A percentile compares a stretch with the other conserved stretches of the same genome.
Evolutionary conservation across 2,113 vertebrate species (phyloP).

Genomic region (Melanerpes formicivorus): DNA sequence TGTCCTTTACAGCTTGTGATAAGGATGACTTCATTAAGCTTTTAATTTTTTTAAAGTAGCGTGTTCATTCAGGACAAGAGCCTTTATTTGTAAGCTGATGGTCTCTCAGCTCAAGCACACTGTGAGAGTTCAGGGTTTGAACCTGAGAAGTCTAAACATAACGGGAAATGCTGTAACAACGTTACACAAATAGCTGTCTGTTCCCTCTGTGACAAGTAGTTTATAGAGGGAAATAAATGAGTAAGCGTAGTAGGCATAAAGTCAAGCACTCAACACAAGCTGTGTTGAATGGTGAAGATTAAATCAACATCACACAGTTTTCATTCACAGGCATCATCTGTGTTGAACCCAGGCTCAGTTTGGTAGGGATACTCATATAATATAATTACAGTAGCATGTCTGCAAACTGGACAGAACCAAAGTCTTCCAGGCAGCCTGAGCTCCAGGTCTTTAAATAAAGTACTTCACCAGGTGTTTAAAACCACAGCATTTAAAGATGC

Average conservation of each 20-base stretch:
- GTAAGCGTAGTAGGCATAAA: conserved; percentile 12
- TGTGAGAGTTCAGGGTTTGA: neutral
- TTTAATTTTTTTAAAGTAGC: conserved; percentile 7
- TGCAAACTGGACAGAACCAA: neutral
- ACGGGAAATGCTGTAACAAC: neutral
- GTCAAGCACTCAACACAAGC: neutral
- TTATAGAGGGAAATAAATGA: conserved; percentile 26
- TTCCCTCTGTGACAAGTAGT: conserved; percentile 1
- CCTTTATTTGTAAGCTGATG: neutral
- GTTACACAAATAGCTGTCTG: neutral
- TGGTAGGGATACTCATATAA: neutral
- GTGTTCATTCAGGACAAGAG: conserved; percentile 24
- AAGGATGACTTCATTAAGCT: conserved; percentile 36
- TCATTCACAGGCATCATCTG: conserved; percentile 25
- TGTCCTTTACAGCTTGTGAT: neutral
- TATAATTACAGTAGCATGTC: neutral
- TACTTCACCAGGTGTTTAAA: neutral
- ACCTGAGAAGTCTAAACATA: neutral
- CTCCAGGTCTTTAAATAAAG: neutral
- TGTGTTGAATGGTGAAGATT: neutral
- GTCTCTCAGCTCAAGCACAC: neutral
- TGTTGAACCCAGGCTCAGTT: neutral
- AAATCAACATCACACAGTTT: neutral
- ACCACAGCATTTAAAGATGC: neutral
- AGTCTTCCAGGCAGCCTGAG: neutral